Conservation (phyloP, 2,113 vertebrate genomes). For the Athene cunicularia region DNA sequence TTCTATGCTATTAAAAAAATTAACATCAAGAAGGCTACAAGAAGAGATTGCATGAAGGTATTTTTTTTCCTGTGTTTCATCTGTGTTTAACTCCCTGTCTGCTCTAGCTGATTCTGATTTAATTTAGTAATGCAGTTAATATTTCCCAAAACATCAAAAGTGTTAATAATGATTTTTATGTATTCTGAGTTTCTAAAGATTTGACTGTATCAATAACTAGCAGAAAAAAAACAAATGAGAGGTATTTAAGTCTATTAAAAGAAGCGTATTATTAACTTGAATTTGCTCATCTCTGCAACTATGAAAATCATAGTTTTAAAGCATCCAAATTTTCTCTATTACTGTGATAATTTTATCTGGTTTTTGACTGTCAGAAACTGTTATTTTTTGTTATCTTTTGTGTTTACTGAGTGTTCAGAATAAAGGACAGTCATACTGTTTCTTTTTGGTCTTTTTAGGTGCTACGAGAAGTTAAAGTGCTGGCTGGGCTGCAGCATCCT, state of each 20-base stretch:
- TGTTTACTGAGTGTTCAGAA: not conserved
- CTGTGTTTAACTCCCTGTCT: not conserved
- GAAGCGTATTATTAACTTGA: not conserved
- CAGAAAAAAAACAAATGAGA: not conserved
- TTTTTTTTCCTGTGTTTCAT: not conserved
- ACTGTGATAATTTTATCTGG: not conserved
- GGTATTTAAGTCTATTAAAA: not conserved
- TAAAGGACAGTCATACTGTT: not conserved
- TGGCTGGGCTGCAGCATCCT: conserved; percentile 91
- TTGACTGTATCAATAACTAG: not conserved
- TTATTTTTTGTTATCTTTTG: not conserved
- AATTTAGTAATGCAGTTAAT: not conserved
- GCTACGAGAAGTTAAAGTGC: conserved; percentile 92
- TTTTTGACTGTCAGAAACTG: not conserved
- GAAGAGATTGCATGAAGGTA: conserved; percentile 95
- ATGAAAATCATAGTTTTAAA: not conserved
- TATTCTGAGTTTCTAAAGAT: not conserved
- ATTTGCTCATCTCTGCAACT: not conserved
- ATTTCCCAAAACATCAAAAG: not conserved
- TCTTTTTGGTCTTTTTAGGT: conserved; percentile 75
- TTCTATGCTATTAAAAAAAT: conserved; percentile 97
- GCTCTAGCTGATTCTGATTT: not conserved
- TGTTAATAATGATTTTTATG: not conserved
- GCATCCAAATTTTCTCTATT: not conserved
- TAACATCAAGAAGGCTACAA: conserved; percentile 90